These are phyloP conservation scores for Drosophila miranda DNA, from an alignment of 1,140 invertebrate species.

Conservation along the genomic window DNA sequence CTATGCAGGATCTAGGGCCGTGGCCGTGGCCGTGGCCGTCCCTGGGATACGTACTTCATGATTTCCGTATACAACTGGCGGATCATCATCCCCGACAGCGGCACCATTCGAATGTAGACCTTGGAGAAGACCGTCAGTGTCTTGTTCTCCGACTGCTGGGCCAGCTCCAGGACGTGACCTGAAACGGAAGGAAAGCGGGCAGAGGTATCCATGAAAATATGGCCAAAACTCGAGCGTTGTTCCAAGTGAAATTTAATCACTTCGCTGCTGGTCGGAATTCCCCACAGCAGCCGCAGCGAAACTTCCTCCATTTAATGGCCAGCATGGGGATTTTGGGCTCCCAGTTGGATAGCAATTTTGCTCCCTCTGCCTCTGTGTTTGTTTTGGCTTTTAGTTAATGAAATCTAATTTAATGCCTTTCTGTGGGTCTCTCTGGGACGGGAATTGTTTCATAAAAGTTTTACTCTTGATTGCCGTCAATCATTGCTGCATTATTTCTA, in stretches of 20 bases:
- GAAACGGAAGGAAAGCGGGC: constrained; percentile 44
- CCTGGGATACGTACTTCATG: constrained; percentile 83
- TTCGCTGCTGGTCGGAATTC: constrained; percentile 55
- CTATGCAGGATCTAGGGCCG: too few relatives aligned
- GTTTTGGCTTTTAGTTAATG: constrained; percentile 72
- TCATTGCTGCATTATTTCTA: neutral
- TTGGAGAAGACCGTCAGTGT: constrained; percentile 89
- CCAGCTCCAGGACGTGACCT: constrained; percentile 89
- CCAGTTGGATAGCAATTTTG: constrained; percentile 36
- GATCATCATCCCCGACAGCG: constrained; percentile 86
- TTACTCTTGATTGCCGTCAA: constrained; percentile 18
- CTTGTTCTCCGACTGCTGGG: constrained; percentile 90
- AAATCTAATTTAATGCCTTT: constrained; percentile 60
- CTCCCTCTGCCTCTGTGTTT: constrained; percentile 9
- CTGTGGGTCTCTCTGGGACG: neutral
- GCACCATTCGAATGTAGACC: constrained; percentile 88
- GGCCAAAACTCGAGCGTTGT: constrained; percentile 17
- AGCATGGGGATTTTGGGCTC: constrained; percentile 57
- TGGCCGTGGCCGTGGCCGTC: too few relatives aligned
- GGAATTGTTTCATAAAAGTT: neutral
- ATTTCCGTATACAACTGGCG: constrained; percentile 88
- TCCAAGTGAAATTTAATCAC: constrained; percentile 71
- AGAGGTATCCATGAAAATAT: constrained; percentile 12
- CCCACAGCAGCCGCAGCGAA: constrained; percentile 11
- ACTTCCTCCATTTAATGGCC: constrained; percentile 57